Evolutionary conservation across 2,888 invertebrate species (phyloP), one percentile per base, ranked within the genome.

Genomic region (Tortrix viridana): DNA sequence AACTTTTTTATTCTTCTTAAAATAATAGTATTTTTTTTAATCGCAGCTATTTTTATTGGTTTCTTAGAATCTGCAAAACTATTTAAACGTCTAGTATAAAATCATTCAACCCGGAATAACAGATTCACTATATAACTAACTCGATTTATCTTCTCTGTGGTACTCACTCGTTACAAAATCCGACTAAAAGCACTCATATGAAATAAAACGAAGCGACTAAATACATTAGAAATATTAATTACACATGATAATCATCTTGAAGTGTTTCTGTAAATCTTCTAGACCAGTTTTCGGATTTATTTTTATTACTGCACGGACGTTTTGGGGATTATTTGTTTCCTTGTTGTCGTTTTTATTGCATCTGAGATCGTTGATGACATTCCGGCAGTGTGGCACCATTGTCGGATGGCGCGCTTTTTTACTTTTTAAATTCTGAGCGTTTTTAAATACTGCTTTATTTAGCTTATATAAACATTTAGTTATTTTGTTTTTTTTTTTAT

Each of bases 161-260:
- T 32, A 48, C 16, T 37, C 60, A 53, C 58, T 53, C 9, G 41
- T 60, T 65, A 55, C 66, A 67, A 65, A 60, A 68, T 68, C 67
- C 69, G 19, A 48, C 61, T 53, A 56, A 56, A 52, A 61, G 60
- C 61, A 61, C 48, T 60, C 63, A 60, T 67, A 69, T 69, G 70
- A 71, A 74, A 71, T 69, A 70, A 71, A 74, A 71, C 72, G 71
- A 74, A 69, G 70, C 61, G 65, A 65, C 69, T 65, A 66, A 69
- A 69, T 65, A 70, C 67, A 61, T 69, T 67, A 67, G 68, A 70
- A 68, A 70, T 74, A 78, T 78, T 76, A 75, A 76, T 77, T 76
- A 73, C 73, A 57, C 57, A 32, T 54, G 76, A 76, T 78, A 73
- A 71, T 71, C 64, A 77, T 77, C 76, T 69, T 54, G 65, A 69